phyloP scores from a whole-genome alignment of 2,888 invertebrate species.

The Cetonia aurata region DNA sequence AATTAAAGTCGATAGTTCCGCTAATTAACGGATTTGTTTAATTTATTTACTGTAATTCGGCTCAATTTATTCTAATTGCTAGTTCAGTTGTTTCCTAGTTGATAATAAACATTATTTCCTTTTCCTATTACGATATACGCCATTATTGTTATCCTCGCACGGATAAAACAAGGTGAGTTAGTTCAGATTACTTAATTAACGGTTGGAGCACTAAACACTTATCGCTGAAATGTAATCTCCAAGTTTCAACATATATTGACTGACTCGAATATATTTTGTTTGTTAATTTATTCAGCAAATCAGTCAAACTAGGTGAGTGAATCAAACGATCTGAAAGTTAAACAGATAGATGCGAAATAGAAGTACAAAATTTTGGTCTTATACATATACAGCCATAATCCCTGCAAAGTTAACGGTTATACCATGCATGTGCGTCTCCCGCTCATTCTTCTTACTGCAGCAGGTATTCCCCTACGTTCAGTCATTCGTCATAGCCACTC shows the following conservation, averaged over 20 bases:
- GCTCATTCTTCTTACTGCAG: no score
- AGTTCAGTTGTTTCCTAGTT: slow-evolving; percentile 28
- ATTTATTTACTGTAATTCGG: slow-evolving; percentile 25
- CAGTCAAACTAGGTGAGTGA: no score
- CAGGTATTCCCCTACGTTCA: no score
- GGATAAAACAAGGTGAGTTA: slow-evolving; percentile 35
- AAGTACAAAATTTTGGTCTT: no score
- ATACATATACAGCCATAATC: no score
- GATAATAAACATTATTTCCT: slow-evolving; percentile 34
- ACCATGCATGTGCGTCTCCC: no score
- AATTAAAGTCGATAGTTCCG: no score
- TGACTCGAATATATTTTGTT: neutral
- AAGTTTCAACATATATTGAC: slow-evolving; percentile 11
- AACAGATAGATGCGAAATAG: neutral
- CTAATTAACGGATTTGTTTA: slow-evolving; percentile 26
- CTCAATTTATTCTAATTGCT: slow-evolving; percentile 20
- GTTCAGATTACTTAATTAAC: slow-evolving; percentile 29
- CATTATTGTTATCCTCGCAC: slow-evolving; percentile 23
- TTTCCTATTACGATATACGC: slow-evolving; percentile 29
- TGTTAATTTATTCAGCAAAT: no score
- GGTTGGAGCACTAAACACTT: slow-evolving; percentile 14
- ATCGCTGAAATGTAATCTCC: slow-evolving; percentile 27
- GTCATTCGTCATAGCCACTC: no score
- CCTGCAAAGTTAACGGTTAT: no score
- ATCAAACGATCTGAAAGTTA: neutral